phyloP scores from a whole-genome alignment of 2,797 vertebrate genomes.

The Betta splendens region DNA sequence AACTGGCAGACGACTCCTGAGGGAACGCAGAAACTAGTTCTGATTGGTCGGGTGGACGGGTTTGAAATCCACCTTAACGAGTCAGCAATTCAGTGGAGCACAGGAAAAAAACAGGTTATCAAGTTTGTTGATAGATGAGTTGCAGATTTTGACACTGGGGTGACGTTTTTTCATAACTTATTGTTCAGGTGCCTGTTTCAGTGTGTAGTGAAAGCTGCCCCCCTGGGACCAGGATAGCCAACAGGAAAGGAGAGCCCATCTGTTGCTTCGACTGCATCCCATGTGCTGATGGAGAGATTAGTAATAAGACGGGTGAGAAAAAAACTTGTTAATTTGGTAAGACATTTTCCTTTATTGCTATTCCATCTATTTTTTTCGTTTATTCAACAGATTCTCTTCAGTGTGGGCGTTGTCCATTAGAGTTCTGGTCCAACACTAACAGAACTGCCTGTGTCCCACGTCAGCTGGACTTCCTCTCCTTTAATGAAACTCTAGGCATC shows the following conservation, averaged over 20 bases:
- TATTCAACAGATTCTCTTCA: constrained; percentile 67
- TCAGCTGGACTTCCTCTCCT: constrained; percentile 79
- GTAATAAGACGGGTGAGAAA: constrained; percentile 70
- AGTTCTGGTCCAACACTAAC: constrained; percentile 76
- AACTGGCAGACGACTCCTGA: constrained; percentile 74
- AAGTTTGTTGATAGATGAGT: too few relatives aligned
- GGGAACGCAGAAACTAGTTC: constrained; percentile 54
- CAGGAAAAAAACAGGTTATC: constrained; percentile 54
- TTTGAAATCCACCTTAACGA: constrained; percentile 69
- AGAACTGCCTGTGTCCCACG: constrained; percentile 71
- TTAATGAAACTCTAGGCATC: constrained; percentile 77
- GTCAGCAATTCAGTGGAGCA: constrained; percentile 73
- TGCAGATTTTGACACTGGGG: too few relatives aligned
- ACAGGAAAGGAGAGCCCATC: constrained; percentile 61
- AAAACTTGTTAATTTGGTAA: too few relatives aligned
- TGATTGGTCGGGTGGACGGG: constrained; percentile 70
- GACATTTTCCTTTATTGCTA: too few relatives aligned
- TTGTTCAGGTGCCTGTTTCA: constrained; percentile 34
- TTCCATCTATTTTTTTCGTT: too few relatives aligned
- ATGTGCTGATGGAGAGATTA: constrained; percentile 78
- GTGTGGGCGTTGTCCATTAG: constrained; percentile 74
- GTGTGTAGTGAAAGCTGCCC: constrained; percentile 76
- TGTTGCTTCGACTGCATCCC: constrained; percentile 81
- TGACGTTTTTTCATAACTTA: too few relatives aligned
- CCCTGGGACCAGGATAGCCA: constrained; percentile 69